Evolutionary conservation across 2,797 vertebrate genomes (phyloP), one percentile per base, ranked within the genome.

Genomic region (Podargus strigoides): DNA sequence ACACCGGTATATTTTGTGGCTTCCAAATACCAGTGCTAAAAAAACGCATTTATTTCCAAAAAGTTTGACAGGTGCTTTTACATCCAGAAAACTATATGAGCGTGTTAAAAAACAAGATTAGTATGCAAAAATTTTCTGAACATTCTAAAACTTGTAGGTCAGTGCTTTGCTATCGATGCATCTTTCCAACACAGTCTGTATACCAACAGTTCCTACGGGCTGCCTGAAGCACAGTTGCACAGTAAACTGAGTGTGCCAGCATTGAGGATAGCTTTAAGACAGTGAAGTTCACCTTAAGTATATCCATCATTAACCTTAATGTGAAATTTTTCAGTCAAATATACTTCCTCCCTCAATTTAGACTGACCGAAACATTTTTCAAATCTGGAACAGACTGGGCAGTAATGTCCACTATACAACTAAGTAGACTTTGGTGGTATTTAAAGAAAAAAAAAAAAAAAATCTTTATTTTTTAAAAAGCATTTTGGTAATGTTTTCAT

Each of bases 221-320:
- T 81, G 14, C 3, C 3, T 67, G 44, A 81, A 80, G 12, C 5
- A 66, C 32, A n/a, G 26, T 55, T 83, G 53, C 23, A 36, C 15
- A 1, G 0, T 37, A 56, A 86, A 30, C 18, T 32, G 32, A 47
- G 15, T 27, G 5, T 37, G 21, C 18, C 36, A 78, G 19, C n/a
- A 36, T 0, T 34, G 15, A 81, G 20, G 11, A 53, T 0, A 52
- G 24, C n/a, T n/a, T n/a, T n/a, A n/a, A n/a, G n/a, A n/a, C n/a
- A 18, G 17, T 53, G 19, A 74, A 66, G 6, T 63, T 89, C 62
- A 67, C 3, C 4, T 4, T 75, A 42, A 26, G 5, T 13, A 23
- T 11, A 53, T 62, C 81, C 9, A 50, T 32, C 23, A 36, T 50
- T 55, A 49, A 28, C 6, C 14, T 62, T 20, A 69, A 32, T 18